Percentiles rank a stretch among this genome's conserved stretches.
Evolutionary conservation across 2,113 vertebrate genomes (phyloP).

Genomic region (Mesocricetus auratus): DNA sequence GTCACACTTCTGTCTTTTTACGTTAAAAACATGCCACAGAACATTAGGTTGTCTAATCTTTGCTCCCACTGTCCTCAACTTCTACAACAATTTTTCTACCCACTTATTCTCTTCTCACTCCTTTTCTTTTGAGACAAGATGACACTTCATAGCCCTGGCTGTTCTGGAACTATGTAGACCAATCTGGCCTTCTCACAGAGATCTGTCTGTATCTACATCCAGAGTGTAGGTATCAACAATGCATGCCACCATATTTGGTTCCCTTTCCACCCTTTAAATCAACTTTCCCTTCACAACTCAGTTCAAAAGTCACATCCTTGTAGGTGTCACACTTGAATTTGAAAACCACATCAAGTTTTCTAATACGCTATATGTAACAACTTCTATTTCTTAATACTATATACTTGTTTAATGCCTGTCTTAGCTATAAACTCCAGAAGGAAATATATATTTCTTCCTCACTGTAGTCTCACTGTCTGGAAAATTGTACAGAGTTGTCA

Average conservation of each 20-base stretch:
- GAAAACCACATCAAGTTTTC: constrained; percentile 20
- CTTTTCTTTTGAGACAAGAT: not conserved
- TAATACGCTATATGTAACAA: not conserved
- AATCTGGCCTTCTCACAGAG: not conserved
- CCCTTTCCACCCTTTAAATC: not conserved
- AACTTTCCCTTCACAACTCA: not conserved
- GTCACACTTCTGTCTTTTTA: not conserved
- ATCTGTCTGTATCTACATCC: not conserved
- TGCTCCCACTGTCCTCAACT: not conserved
- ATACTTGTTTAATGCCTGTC: not conserved
- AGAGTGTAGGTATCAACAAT: not conserved
- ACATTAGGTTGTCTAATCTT: not conserved
- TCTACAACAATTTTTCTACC: not conserved
- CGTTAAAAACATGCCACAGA: not conserved
- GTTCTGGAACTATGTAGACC: not conserved
- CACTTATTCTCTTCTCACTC: not conserved
- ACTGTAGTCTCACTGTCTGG: not conserved
- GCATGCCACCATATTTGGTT: not conserved
- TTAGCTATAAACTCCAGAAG: constrained; percentile 36
- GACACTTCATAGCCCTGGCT: not conserved
- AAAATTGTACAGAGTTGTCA: not conserved
- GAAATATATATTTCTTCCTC: not conserved
- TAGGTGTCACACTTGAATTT: not conserved
- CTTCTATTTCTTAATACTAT: not conserved
- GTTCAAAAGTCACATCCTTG: constrained; percentile 53